A percentile compares a stretch with the other conserved stretches of the same genome.
phyloP scores from a whole-genome alignment of 2,797 vertebrate species.

The Halcyon badia region DNA sequence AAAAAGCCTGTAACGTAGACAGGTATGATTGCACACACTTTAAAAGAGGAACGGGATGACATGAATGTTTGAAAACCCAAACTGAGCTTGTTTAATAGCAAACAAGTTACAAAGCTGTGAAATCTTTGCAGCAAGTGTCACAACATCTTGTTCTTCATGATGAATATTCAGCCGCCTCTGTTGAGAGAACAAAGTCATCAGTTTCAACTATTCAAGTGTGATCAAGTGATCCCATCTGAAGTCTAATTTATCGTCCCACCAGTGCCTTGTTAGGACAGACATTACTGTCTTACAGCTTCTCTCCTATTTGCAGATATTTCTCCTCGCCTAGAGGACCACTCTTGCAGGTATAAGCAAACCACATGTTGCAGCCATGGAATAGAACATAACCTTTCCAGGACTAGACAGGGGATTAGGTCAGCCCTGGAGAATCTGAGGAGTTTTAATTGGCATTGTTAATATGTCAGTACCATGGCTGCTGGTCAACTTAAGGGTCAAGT shows the following conservation, averaged over 20 bases:
- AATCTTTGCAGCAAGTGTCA: neutral
- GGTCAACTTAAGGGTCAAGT: neutral
- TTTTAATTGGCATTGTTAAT: neutral
- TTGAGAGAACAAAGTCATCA: slow-evolving; percentile 12
- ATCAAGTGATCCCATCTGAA: neutral
- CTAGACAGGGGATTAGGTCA: neutral
- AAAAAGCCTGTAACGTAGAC: neutral
- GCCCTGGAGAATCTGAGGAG: neutral
- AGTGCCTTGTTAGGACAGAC: neutral
- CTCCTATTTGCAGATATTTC: neutral
- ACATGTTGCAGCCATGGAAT: rapidly evolving
- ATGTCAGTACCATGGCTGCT: neutral
- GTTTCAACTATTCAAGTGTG: neutral
- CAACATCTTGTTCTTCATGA: neutral
- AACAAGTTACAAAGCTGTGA: slow-evolving; percentile 18
- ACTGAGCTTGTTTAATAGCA: slow-evolving; percentile 51
- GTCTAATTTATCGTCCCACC: neutral
- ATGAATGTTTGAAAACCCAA: slow-evolving; percentile 29
- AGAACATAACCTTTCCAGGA: neutral
- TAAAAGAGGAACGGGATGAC: neutral
- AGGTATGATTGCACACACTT: neutral
- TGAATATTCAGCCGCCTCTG: slow-evolving; percentile 67
- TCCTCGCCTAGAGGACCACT: neutral
- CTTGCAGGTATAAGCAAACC: neutral
- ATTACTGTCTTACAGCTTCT: neutral